Base-by-base conservation (phyloP, 1,140 invertebrate species). In the Tetramorium parvispinum region DNA sequence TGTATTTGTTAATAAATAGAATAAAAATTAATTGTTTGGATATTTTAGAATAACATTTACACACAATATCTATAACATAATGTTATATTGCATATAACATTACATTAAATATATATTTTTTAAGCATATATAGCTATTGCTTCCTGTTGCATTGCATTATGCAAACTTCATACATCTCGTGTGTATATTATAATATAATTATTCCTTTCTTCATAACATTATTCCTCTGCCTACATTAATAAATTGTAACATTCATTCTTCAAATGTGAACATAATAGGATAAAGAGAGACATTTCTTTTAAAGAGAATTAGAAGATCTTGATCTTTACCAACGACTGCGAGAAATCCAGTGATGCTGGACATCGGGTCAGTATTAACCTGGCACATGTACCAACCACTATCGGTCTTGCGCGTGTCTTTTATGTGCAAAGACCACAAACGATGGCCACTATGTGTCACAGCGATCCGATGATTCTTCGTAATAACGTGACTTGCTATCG, bases 321-420 rank as follows among this genome's bases (percentile, higher is more conserved):
- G 27, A 57, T 78, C 66, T 68, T 96, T 94, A 96, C 96, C 96
- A 66, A 96, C 96, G 63, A 96, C 95, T 93, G 96, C 95, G 66
- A 96, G 93, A 88, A 96, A 96, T 40, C 96, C 96, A 40, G 95
- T 94, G 87, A 95, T 96, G 86, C 95, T 96, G 76, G 96, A 96
- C 95, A 96, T 96, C 0, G 96, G 96, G 78, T 96, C 96, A 3
- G 96, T 96, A 87, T 96, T 96, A 21, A 96, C 95, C 92, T 96
- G 96, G 89, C 96, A 96, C 95, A 96, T 96, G 92, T 96, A 96
- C 94, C 95, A 96, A 66, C 96, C 96, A 11, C 94, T 92, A 87
- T 96, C 96, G 3, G 93, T 89, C 85, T 94, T 94, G 59, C 92
- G 93, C 24, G 96, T 96, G 61, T 96, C 95, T 85, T 90, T 93